These are phyloP conservation scores for Etia nguti DNA, from an alignment of 2,113 vertebrate genomes.

Conservation along the genomic window DNA sequence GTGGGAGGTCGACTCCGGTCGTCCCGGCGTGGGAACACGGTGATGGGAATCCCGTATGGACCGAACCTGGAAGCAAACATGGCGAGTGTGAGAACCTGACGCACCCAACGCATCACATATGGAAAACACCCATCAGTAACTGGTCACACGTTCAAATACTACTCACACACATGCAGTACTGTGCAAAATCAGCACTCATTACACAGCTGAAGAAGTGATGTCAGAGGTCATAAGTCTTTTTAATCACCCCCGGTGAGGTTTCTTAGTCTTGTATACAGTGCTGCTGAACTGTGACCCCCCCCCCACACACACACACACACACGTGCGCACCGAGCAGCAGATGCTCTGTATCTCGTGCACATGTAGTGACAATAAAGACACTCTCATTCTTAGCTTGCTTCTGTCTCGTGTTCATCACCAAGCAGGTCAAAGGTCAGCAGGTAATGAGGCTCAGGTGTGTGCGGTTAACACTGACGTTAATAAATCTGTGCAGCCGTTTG, in stretches of 20 bases:
- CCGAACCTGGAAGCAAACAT: constrained; percentile 80
- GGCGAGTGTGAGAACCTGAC: background rate
- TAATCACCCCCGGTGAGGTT: background rate
- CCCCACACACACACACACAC: too few species aligned
- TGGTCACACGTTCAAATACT: background rate
- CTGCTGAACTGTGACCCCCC: too few species aligned
- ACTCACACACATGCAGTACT: background rate
- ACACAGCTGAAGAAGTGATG: background rate
- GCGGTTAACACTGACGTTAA: background rate
- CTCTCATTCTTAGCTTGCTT: background rate
- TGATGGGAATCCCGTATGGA: constrained; percentile 96
- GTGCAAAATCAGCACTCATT: background rate
- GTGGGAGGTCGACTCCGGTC: constrained; percentile 80
- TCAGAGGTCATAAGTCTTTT: background rate
- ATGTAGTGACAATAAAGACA: background rate
- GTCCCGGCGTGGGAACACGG: constrained; percentile 89
- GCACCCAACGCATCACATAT: background rate
- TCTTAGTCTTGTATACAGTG: background rate
- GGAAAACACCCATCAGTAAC: background rate
- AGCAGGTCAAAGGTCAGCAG: background rate
- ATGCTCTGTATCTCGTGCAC: background rate
- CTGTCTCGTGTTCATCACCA: background rate
- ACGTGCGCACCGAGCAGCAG: background rate
- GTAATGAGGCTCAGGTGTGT: background rate
- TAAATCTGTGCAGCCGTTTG: too few species aligned